Evolutionary conservation across 2,113 vertebrate species (phyloP).

Genomic region (Chrysemys picta): DNA sequence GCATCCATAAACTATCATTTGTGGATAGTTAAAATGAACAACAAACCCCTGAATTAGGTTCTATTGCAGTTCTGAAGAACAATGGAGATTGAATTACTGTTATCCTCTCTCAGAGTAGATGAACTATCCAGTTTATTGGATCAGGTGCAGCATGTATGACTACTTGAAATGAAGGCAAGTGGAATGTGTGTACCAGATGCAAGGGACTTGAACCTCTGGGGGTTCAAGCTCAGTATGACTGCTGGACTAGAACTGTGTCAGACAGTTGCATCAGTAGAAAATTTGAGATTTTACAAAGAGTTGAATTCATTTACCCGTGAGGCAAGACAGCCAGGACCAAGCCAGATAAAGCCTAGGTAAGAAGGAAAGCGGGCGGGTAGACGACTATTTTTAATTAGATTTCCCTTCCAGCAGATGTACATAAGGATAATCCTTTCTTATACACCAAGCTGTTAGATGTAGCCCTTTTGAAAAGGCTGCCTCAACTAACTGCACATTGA

Average conservation of each 20-base stretch:
- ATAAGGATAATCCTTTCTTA: not conserved
- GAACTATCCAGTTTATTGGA: conserved; percentile 46
- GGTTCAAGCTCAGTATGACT: not conserved
- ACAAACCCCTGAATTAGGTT: conserved; percentile 41
- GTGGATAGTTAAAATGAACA: conserved; percentile 28
- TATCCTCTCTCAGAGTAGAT: conserved; percentile 13
- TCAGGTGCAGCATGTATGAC: conserved; percentile 39
- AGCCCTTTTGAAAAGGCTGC: not conserved
- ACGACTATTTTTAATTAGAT: not conserved
- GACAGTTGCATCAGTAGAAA: not conserved
- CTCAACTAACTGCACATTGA: not conserved
- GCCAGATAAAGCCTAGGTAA: not conserved
- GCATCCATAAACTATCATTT: conserved; percentile 42
- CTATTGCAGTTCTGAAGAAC: conserved; percentile 4
- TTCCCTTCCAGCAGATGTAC: not conserved
- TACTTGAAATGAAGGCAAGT: conserved; percentile 46
- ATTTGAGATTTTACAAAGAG: not conserved
- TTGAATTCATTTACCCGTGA: not conserved
- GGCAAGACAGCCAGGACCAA: conserved; percentile 15
- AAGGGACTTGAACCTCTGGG: conserved; percentile 15
- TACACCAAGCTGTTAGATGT: not conserved
- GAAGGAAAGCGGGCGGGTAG: not conserved
- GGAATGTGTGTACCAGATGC: conserved; percentile 22
- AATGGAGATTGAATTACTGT: not conserved
- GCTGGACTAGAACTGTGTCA: conserved; percentile 9